A percentile compares a stretch with the other conserved stretches of the same genome.
Evolutionary conservation across 2,888 invertebrate species (phyloP).

Genomic region (Acleris laterana): DNA sequence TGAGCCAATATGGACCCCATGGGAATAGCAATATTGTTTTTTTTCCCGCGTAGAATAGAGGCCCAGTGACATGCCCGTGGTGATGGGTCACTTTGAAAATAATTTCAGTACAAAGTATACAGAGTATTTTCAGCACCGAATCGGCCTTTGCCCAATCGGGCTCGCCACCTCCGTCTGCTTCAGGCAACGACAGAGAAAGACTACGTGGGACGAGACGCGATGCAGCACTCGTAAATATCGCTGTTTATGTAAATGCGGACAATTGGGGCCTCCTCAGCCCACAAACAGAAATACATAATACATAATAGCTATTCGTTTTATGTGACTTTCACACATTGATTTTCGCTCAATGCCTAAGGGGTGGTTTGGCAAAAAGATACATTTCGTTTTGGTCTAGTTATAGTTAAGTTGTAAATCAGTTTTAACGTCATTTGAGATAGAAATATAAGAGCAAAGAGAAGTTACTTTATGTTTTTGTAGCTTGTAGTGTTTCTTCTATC

Average conservation of each 20-base stretch:
- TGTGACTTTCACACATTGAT: slow-evolving; percentile 29
- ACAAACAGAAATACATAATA: slow-evolving; percentile 33
- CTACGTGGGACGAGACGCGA: slow-evolving; percentile 26
- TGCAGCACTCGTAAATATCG: slow-evolving; percentile 35
- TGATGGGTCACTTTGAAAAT: too few species aligned
- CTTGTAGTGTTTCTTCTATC: too few species aligned
- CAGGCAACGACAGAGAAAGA: slow-evolving; percentile 36
- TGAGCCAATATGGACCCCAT: too few species aligned
- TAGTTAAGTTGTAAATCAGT: too few species aligned
- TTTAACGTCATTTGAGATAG: too few species aligned
- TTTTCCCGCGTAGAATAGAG: too few species aligned
- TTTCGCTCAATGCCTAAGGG: slow-evolving; percentile 5
- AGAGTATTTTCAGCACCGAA: slow-evolving; percentile 3
- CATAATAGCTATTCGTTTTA: slow-evolving; percentile 13
- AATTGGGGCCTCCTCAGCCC: slow-evolving; percentile 30
- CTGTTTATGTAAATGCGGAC: slow-evolving; percentile 39
- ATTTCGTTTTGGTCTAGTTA: too few species aligned
- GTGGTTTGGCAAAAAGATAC: too few species aligned
- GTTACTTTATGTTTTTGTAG: too few species aligned
- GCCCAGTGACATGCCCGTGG: too few species aligned
- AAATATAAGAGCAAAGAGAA: too few species aligned
- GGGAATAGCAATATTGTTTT: too few species aligned
- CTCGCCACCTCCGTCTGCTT: slow-evolving; percentile 22
- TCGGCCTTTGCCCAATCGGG: slow-evolving; percentile 1
- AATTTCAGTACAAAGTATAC: not conserved